Base-by-base conservation (phyloP, 92 coral and sea anemone genomes). In the Pocillopora meandrina region DNA sequence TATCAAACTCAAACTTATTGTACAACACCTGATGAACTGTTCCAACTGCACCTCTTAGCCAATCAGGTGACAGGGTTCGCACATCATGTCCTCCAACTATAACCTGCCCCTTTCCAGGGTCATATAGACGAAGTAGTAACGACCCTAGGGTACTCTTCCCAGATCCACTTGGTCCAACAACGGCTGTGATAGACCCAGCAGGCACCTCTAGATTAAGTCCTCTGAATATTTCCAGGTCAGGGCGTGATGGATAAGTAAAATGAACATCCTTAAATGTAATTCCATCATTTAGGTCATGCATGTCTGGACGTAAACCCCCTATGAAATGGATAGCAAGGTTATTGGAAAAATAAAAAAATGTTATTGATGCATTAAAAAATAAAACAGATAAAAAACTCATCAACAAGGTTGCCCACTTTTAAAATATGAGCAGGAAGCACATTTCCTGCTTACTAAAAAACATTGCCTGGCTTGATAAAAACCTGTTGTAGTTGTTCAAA, bases 131-230 rank as follows among this genome's bases (percentile, higher is more conserved):
- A 35, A 96, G 82, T 56, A 96, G 86, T 69, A 96, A 85, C 47
- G 95, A 77, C 6, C 98, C 91, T n/a, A 96, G 90, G 14, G 98
- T 94, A 49, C 99, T 96, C 88, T 96, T 96, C 14, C 99, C 99
- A 59, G 99, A 96, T 26, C 99, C 99, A 81, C 99, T 96, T 34
- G 98, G 98, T 14, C 99, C 99, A 58, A 96, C 99, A 14, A 96
- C 95, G 0, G 99, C 99, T 35, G 99, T 96, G 61, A 96, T 91
- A 13, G 96, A 89, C 70, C 98, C 98, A 0, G 96, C 93, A 9
- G 93, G 98, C 10, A 94, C 90, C 2, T 70, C 83, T 65, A 96
- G 95, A 64, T 90, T 83, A 1, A 96, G 82, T 75, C 90, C 91
- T 18, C 74, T 74, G 86, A 96, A 96, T 60, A 96, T 91, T 35